Evolutionary conservation across 1,140 invertebrate genomes (phyloP).

Genomic region (Anastrepha obliqua): DNA sequence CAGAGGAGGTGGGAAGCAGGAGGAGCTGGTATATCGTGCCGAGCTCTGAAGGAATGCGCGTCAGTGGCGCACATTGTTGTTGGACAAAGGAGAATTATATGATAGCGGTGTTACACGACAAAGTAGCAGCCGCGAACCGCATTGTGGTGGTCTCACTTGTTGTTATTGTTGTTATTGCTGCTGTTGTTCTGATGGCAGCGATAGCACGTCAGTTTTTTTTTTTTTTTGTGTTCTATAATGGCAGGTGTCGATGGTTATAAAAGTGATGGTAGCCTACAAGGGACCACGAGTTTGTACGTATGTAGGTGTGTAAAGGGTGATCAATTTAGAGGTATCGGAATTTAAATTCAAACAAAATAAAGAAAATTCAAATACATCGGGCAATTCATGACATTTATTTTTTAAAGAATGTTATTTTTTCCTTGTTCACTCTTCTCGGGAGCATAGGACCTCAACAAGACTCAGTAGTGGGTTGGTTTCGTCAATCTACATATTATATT

Average conservation of each 20-base stretch:
- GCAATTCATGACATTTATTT: too few relatives aligned
- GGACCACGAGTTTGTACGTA: not conserved
- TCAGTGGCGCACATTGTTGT: not conserved
- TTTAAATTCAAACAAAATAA: too few relatives aligned
- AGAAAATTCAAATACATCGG: too few relatives aligned
- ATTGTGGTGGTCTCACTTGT: slow-evolving; percentile 9
- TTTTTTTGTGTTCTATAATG: not conserved
- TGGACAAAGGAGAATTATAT: slow-evolving; percentile 1
- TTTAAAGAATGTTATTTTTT: too few relatives aligned
- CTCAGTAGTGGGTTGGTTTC: too few relatives aligned
- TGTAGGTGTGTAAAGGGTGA: not conserved
- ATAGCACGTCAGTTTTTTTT: slow-evolving; percentile 1
- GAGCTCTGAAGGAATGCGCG: too few relatives aligned
- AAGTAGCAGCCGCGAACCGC: slow-evolving; percentile 19
- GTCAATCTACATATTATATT: too few relatives aligned
- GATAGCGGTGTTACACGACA: not conserved
- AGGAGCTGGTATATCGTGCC: too few relatives aligned
- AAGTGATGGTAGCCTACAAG: not conserved
- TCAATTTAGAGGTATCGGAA: not conserved
- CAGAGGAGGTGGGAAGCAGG: not conserved
- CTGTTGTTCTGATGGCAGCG: not conserved
- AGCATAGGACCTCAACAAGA: too few relatives aligned
- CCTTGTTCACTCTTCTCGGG: too few relatives aligned
- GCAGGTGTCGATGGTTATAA: slow-evolving; percentile 43
- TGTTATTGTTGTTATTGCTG: not conserved